Evolutionary conservation across 2,888 invertebrate genomes (phyloP).

Genomic region (Erpobdella octoculata): DNA sequence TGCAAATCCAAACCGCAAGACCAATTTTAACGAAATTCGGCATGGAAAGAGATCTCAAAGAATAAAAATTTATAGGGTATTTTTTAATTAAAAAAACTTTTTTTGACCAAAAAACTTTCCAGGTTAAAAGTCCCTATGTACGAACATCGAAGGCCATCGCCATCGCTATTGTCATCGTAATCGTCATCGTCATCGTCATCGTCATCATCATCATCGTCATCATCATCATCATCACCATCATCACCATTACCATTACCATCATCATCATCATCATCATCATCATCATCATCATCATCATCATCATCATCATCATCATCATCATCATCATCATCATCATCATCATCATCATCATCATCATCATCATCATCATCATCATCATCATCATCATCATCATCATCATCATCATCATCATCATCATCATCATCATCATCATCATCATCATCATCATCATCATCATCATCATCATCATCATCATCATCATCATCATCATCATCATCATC

Average conservation of each 20-base stretch:
- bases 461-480: neutral
- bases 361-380: neutral
- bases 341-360: neutral
- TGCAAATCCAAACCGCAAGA: too few species aligned
- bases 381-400: neutral
- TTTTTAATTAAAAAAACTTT: too few species aligned
- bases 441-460: neutral
- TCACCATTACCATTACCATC: neutral
- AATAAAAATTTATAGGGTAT: neutral
- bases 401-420: neutral
- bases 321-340: neutral
- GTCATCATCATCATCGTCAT: conserved; percentile 4
- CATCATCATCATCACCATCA: conserved; percentile 15
- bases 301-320: neutral
- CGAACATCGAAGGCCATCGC: too few species aligned
- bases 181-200: conserved; percentile 14
- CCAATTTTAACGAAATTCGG: too few species aligned
- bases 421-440: neutral
- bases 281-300: neutral
- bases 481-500: conserved; percentile 10
- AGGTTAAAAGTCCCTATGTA: too few species aligned
- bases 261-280: neutral
- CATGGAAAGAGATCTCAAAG: too few species aligned
- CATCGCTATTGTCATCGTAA: too few species aligned
- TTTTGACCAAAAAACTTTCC: too few species aligned